Percentiles rank a stretch among this genome's conserved stretches.
These are phyloP conservation scores for Opisthograptis luteolata DNA, from an alignment of 2,888 invertebrate genomes.

Conservation along the genomic window DNA sequence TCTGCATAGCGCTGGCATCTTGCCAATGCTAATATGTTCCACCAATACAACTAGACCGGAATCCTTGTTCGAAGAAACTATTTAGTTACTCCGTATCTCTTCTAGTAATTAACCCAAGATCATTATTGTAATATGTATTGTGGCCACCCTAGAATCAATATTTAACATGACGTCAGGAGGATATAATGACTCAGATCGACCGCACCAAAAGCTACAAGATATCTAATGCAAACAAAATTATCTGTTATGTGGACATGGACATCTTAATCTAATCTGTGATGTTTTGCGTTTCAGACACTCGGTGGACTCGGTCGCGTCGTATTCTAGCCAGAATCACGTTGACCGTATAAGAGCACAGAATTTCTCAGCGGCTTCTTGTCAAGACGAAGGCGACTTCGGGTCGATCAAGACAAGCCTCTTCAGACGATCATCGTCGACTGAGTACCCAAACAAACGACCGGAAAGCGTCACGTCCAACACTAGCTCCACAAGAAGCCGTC, in stretches of 20 bases:
- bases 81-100: slow-evolving; percentile 23
- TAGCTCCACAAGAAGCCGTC: slow-evolving; percentile 82
- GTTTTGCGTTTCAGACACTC: slow-evolving; percentile 80
- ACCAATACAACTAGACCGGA: slow-evolving; percentile 36
- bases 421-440: slow-evolving; percentile 77
- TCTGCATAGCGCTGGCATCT: slow-evolving; percentile 44
- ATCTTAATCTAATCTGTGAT: slow-evolving; percentile 70
- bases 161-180: slow-evolving; percentile 52
- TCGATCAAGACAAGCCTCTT: slow-evolving; percentile 81
- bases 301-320: slow-evolving; percentile 85
- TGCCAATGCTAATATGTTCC: slow-evolving; percentile 51
- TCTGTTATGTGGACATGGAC: slow-evolving; percentile 52
- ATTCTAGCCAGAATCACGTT: slow-evolving; percentile 85
- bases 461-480: slow-evolving; percentile 79
- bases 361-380: slow-evolving; percentile 83
- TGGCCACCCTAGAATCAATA: slow-evolving; percentile 48
- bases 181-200: slow-evolving; percentile 57
- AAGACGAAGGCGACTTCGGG: slow-evolving; percentile 80
- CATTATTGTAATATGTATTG: slow-evolving; percentile 22
- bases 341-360: slow-evolving; percentile 84
- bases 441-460: slow-evolving; percentile 72
- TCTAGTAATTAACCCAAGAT: slow-evolving; percentile 30
- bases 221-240: slow-evolving; percentile 68
- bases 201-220: slow-evolving; percentile 52
- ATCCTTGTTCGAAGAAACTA: slow-evolving; percentile 35